These are phyloP conservation scores for Pygoscelis antarcticus DNA, from an alignment of 2,113 vertebrate species.

Conservation along the genomic window DNA sequence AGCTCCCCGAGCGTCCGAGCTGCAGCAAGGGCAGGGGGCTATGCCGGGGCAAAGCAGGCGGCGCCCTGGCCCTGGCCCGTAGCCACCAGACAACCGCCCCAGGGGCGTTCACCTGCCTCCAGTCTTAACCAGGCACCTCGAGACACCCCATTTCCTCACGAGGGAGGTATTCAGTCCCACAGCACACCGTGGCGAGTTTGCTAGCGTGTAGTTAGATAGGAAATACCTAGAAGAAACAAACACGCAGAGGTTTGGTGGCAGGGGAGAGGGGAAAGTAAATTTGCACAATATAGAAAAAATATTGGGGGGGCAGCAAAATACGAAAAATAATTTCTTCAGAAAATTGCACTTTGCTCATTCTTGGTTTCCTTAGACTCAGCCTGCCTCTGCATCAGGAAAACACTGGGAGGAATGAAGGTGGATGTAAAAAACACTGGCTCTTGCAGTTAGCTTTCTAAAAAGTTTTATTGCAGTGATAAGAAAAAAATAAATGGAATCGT, in stretches of 20 bases:
- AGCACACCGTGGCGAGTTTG: neutral
- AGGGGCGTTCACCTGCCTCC: neutral
- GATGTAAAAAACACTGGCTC: neutral
- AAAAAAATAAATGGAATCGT: neutral
- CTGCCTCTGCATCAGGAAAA: neutral
- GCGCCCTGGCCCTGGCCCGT: neutral
- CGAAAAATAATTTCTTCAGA: neutral
- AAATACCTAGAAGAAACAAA: neutral
- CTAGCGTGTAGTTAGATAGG: neutral
- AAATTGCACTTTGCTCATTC: neutral
- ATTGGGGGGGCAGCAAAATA: neutral
- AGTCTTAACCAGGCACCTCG: too few relatives aligned
- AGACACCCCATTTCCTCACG: fast-evolving
- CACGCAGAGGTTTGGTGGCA: neutral
- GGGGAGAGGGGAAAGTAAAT: neutral
- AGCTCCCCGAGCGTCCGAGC: neutral
- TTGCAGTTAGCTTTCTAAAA: neutral
- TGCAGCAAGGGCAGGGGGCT: fast-evolving
- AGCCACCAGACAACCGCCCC: neutral
- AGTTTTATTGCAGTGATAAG: neutral
- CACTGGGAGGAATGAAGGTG: neutral
- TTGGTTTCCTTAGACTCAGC: neutral
- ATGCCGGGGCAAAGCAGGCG: neutral
- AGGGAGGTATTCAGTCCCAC: fast-evolving
- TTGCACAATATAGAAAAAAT: neutral